Evolutionary conservation across 2,888 invertebrate genomes (phyloP).

Genomic region (Mythimna ferrago): DNA sequence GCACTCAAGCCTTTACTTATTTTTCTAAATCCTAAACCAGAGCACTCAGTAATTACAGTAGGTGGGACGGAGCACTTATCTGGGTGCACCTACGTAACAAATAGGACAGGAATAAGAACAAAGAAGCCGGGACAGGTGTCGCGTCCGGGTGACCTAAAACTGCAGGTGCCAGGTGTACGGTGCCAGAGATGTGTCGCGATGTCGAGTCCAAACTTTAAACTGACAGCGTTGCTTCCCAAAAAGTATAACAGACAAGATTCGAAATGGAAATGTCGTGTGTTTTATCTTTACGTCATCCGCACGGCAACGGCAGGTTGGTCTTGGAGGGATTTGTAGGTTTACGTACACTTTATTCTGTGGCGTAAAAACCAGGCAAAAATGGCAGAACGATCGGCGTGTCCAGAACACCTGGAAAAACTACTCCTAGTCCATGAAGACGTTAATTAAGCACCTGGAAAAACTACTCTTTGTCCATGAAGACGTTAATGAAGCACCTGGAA

Average conservation of each 20-base stretch:
- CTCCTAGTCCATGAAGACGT: no score
- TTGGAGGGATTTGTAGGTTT: no score
- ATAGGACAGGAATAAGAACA: constrained; percentile 73
- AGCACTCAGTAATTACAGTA: constrained; percentile 56
- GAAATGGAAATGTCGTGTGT: constrained; percentile 7
- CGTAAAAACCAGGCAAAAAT: no score
- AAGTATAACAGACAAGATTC: background rate
- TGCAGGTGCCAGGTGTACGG: constrained; percentile 80
- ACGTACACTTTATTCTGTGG: no score
- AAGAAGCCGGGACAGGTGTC: constrained; percentile 72
- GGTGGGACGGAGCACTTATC: constrained; percentile 52
- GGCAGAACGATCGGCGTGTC: no score
- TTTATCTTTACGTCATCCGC: no score
- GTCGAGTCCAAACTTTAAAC: constrained; percentile 44
- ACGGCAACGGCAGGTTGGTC: no score
- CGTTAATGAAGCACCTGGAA: no score
- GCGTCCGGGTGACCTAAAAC: constrained; percentile 86
- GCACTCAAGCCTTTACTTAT: constrained; percentile 21
- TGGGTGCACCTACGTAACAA: constrained; percentile 64
- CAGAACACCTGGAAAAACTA: no score
- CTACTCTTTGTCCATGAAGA: no score
- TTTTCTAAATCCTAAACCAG: constrained; percentile 35
- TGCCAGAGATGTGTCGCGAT: constrained; percentile 76
- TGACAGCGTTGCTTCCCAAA: constrained; percentile 46
- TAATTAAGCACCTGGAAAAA: no score